Evolutionary conservation across 2,113 vertebrate genomes (phyloP).

Genomic region (Nothocercus julius): DNA sequence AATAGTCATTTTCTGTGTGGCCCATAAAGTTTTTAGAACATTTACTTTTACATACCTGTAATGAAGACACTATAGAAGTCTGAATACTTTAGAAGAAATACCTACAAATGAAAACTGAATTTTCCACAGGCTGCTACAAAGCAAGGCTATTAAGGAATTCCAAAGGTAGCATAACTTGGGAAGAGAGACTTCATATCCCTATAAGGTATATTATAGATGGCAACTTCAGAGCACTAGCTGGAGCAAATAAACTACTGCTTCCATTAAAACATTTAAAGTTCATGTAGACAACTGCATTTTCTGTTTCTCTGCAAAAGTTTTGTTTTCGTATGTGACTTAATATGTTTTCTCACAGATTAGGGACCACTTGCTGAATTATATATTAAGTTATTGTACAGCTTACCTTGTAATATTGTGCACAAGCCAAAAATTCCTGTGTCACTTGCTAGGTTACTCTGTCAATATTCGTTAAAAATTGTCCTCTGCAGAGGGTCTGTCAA

Average conservation of each 20-base stretch:
- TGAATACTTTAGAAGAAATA: not conserved
- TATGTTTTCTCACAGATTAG: not conserved
- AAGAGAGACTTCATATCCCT: not conserved
- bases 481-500: not conserved
- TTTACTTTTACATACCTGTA: not conserved
- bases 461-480: not conserved
- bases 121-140: not conserved
- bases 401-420: not conserved
- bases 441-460: not conserved
- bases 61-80: not conserved
- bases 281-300: not conserved
- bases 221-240: not conserved
- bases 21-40: not conserved
- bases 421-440: not conserved
- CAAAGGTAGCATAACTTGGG: not conserved
- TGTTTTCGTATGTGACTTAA: not conserved
- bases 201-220: not conserved
- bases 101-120: not conserved
- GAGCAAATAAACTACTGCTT: not conserved
- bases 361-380: not conserved
- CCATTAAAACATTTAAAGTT: not conserved
- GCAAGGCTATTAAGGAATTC: not conserved
- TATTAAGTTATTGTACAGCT: not conserved
- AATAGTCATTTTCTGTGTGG: not conserved
- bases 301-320: not conserved